Evolutionary conservation across 2,888 invertebrate genomes (phyloP).

Genomic region (Acrobasis repandana): DNA sequence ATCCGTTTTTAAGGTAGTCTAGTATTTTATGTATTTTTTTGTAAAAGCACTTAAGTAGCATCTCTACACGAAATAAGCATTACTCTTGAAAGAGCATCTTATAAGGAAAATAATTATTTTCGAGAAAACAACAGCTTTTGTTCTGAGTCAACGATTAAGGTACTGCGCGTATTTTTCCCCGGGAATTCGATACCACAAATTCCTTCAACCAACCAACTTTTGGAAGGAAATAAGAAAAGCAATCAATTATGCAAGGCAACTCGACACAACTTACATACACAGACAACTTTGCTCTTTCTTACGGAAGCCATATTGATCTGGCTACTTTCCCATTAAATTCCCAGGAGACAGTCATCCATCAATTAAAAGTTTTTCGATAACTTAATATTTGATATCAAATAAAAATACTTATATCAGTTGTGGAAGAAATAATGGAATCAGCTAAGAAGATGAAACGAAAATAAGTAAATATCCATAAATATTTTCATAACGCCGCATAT

Average conservation of each 20-base stretch:
- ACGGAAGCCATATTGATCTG: not conserved
- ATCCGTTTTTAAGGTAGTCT: no score
- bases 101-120: conserved; percentile 6
- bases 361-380: conserved; percentile 12
- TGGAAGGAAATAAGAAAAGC: conserved; percentile 30
- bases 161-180: conserved; percentile 37
- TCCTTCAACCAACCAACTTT: conserved; percentile 32
- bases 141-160: conserved; percentile 15
- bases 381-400: conserved; percentile 1
- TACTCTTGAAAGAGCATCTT: not conserved
- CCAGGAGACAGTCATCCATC: conserved; percentile 15
- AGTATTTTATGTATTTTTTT: no score
- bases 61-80: not conserved
- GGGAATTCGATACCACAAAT: conserved; percentile 26
- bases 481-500: no score
- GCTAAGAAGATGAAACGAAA: not conserved
- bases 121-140: not conserved
- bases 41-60: not conserved
- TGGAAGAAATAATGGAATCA: not conserved
- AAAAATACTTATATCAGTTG: no score
- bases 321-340: conserved; percentile 17
- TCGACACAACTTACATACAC: conserved; percentile 23
- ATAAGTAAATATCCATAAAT: not conserved
- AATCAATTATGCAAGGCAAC: conserved; percentile 34
- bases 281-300: conserved; percentile 21